A percentile compares a stretch with the other conserved stretches of the same genome.
These are phyloP conservation scores for Tromatobia lineatoria DNA, from an alignment of 2,888 invertebrate genomes.

Conservation along the genomic window DNA sequence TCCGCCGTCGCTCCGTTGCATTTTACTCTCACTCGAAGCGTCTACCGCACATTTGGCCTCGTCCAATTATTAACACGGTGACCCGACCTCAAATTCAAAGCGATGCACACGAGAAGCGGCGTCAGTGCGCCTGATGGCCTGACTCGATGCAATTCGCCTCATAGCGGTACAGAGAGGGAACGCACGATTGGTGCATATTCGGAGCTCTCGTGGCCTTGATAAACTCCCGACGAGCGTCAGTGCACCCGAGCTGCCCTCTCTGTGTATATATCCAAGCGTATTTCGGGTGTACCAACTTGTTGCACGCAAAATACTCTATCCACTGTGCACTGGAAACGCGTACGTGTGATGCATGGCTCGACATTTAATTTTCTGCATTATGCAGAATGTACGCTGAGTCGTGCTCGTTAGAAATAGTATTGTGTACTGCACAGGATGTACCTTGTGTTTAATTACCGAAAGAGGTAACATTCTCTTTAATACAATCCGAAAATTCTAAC, in stretches of 20 bases:
- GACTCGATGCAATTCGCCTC: slow-evolving; percentile 58
- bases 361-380: slow-evolving; percentile 50
- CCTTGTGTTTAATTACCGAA: background rate
- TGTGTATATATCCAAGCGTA: slow-evolving; percentile 23
- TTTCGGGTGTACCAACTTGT: slow-evolving; percentile 61
- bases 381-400: background rate
- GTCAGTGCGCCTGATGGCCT: slow-evolving; percentile 54
- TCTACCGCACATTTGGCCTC: slow-evolving; percentile 57
- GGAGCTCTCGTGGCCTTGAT: slow-evolving; percentile 31
- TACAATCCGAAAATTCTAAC: background rate
- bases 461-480: background rate
- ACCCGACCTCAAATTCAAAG: slow-evolving; percentile 69
- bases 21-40: slow-evolving; percentile 48
- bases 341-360: slow-evolving; percentile 18
- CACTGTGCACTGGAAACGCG: background rate
- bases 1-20: background rate
- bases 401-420: background rate
- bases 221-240: slow-evolving; percentile 35
- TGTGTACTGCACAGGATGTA: background rate
- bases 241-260: slow-evolving; percentile 16
- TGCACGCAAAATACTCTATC: slow-evolving; percentile 46
- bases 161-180: slow-evolving; percentile 45
- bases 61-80: slow-evolving; percentile 67
- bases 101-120: slow-evolving; percentile 62
- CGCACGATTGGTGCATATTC: slow-evolving; percentile 38